Evolutionary conservation across 1,140 invertebrate species (phyloP).

Genomic region (Drosophila murphyi): DNA sequence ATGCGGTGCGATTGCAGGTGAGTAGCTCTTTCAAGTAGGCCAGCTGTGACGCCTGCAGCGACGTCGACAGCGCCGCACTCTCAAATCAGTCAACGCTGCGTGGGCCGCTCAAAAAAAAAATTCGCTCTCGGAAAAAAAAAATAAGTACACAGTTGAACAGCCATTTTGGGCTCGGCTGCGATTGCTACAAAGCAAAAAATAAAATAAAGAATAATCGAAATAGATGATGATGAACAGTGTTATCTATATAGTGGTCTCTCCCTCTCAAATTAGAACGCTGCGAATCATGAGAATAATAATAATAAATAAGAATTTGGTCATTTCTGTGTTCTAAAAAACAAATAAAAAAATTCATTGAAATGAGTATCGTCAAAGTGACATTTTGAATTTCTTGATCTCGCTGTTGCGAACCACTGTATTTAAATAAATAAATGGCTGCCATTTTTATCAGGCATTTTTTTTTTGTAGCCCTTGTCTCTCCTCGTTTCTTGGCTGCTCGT

Average conservation of each 20-base stretch:
- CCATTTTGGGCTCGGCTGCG: constrained; percentile 29
- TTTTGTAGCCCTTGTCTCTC: constrained; percentile 3
- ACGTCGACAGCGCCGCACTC: constrained; percentile 27
- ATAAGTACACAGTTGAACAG: constrained; percentile 33
- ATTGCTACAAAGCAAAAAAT: constrained; percentile 7
- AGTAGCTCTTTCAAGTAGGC: constrained; percentile 56
- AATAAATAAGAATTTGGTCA: too few species aligned
- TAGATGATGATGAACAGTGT: constrained; percentile 22
- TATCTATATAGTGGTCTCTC: constrained; percentile 32
- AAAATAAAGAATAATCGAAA: constrained; percentile 13
- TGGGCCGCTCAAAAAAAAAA: constrained; percentile 33
- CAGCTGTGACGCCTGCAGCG: constrained; percentile 51
- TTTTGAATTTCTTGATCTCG: not conserved
- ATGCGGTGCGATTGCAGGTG: constrained; percentile 48
- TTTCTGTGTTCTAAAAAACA: too few species aligned
- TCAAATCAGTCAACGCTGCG: constrained; percentile 24
- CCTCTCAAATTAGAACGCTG: not conserved
- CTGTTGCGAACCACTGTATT: not conserved
- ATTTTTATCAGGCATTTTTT: constrained; percentile 28
- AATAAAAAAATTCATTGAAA: too few species aligned
- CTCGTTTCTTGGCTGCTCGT: not conserved
- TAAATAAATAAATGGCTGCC: constrained; percentile 21
- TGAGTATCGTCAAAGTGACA: not conserved
- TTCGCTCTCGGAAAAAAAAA: constrained; percentile 5
- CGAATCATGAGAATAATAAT: too few species aligned